These are phyloP conservation scores for Rhamphomyia laevipes DNA, from an alignment of 2,888 invertebrate species.

Conservation along the genomic window DNA sequence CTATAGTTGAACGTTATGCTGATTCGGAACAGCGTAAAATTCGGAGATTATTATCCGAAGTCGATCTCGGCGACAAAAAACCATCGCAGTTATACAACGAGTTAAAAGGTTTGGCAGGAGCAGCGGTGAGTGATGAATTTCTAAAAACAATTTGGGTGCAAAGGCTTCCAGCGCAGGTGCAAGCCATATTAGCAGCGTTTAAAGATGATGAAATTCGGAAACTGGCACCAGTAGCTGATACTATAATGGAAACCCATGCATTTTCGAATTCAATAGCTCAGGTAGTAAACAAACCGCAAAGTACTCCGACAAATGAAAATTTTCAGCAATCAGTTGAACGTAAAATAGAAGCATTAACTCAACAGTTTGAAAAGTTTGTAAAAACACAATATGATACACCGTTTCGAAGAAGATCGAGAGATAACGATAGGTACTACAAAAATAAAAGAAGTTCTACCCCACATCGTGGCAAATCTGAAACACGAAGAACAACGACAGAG, in stretches of 20 bases:
- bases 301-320: background rate
- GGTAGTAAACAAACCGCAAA: background rate
- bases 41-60: conserved; percentile 10
- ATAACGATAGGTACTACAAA: too few species aligned
- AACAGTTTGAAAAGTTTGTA: too few species aligned
- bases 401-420: too few species aligned
- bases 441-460: too few species aligned
- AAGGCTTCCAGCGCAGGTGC: conserved; percentile 5
- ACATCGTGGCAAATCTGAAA: too few species aligned
- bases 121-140: conserved; percentile 7
- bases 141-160: conserved; percentile 10
- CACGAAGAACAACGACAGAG: too few species aligned
- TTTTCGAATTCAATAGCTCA: background rate
- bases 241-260: conserved; percentile 4
- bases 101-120: conserved; percentile 8
- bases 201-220: too few species aligned
- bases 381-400: too few species aligned
- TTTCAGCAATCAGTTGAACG: background rate
- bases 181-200: conserved; percentile 10
- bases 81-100: conserved; percentile 15
- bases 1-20: conserved; percentile 13
- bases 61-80: conserved; percentile 13
- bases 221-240: too few species aligned
- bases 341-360: background rate
- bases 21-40: conserved; percentile 15